A percentile compares a stretch with the other conserved stretches of the same genome.
Conservation (phyloP, 1,140 invertebrate genomes). For the Drosophila athabasca region DNA sequence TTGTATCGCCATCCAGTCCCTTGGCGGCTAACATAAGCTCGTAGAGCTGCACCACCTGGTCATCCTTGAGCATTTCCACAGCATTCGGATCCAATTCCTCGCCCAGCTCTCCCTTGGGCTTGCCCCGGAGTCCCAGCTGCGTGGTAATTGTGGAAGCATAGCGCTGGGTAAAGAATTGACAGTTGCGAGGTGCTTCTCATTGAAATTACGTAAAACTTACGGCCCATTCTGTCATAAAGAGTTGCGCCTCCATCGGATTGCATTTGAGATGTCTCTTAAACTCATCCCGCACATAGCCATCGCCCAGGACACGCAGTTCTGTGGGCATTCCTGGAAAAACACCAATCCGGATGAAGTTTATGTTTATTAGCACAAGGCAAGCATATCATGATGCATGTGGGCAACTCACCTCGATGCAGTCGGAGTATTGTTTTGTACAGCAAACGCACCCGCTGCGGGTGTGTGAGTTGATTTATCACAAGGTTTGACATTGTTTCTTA, state of each 20-base stretch:
- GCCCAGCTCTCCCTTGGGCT: conserved; percentile 67
- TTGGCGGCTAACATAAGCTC: conserved; percentile 90
- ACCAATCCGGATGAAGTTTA: neutral
- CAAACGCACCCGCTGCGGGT: conserved; percentile 88
- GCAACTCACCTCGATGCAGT: conserved; percentile 88
- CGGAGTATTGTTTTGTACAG: conserved; percentile 95
- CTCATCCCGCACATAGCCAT: conserved; percentile 94
- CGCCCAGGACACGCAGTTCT: conserved; percentile 90
- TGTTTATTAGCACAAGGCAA: no score
- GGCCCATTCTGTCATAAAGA: conserved; percentile 95
- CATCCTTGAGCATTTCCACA: conserved; percentile 90
- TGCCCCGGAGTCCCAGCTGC: conserved; percentile 77
- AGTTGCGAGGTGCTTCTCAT: neutral
- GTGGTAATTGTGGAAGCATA: conserved; percentile 86
- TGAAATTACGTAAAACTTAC: conserved; percentile 85
- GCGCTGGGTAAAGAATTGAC: conserved; percentile 84
- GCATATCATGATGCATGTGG: neutral
- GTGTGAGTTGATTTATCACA: conserved; percentile 77
- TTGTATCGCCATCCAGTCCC: conserved; percentile 63
- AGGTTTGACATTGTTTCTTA: conserved; percentile 63
- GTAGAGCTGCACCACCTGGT: conserved; percentile 92
- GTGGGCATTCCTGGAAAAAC: conserved; percentile 86
- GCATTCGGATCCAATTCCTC: conserved; percentile 86
- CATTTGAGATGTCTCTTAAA: conserved; percentile 94
- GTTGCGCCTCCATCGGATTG: conserved; percentile 87